Evolutionary conservation across 1,140 invertebrate species (phyloP).

Genomic region (Anastrepha ludens): DNA sequence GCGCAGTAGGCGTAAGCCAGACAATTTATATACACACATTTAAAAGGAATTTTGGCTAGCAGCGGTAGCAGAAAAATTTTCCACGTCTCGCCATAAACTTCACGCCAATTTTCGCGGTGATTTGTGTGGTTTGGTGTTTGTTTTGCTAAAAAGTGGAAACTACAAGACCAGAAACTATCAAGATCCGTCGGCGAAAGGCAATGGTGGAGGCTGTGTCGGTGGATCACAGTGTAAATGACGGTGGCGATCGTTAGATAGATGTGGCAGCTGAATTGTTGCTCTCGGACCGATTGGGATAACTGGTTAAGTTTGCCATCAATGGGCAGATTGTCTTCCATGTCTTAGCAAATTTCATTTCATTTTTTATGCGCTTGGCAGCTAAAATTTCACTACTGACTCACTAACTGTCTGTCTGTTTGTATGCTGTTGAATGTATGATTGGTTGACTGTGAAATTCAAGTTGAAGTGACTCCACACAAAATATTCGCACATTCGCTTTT

Average conservation of each 20-base stretch:
- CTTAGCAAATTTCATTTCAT: not conserved
- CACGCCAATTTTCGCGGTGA: slow-evolving; percentile 24
- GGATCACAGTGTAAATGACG: not conserved
- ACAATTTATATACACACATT: not conserved
- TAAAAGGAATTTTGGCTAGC: slow-evolving; percentile 1
- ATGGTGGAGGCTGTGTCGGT: not conserved
- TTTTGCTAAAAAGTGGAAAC: slow-evolving; percentile 24
- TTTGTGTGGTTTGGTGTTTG: slow-evolving; percentile 24
- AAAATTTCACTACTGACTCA: slow-evolving; percentile 52
- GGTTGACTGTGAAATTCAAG: not conserved
- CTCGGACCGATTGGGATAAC: not conserved
- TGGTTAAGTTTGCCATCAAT: slow-evolving; percentile 16
- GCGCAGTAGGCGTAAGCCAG: not conserved
- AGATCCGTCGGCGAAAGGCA: not conserved
- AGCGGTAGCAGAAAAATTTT: slow-evolving; percentile 22
- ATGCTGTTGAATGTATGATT: not conserved
- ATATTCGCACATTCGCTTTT: slow-evolving; percentile 5
- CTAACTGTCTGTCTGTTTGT: not conserved
- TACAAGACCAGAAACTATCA: not conserved
- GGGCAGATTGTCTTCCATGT: not conserved
- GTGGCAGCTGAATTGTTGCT: slow-evolving; percentile 4
- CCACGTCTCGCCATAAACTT: slow-evolving; percentile 12
- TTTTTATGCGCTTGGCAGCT: not conserved
- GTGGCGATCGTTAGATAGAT: slow-evolving; percentile 42
- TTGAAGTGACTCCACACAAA: slow-evolving; percentile 8